Evolutionary conservation across 2,113 vertebrate species (phyloP).

Genomic region (Zosterops japonicus): DNA sequence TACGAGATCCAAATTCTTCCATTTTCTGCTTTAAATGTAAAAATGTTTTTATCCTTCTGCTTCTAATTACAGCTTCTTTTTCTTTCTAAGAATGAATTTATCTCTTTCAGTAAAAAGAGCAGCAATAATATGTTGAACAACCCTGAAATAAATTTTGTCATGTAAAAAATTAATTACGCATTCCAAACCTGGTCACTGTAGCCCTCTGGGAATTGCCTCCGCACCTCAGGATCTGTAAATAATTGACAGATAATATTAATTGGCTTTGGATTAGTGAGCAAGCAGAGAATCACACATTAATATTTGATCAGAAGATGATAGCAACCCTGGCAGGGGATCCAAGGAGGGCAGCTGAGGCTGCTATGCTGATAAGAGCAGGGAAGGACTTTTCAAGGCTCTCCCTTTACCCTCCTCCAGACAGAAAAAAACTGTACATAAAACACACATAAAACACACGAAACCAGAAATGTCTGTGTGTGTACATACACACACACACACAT

Average conservation of each 20-base stretch:
- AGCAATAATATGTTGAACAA: conserved; percentile 83
- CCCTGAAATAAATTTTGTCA: conserved; percentile 84
- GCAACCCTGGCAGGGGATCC: conserved; percentile 96
- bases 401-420: conserved; percentile 81
- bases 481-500: not conserved
- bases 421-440: conserved; percentile 66
- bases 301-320: conserved; percentile 99
- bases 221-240: conserved; percentile 99
- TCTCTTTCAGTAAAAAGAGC: conserved; percentile 80
- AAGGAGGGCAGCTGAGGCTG: conserved; percentile 96
- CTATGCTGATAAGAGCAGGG: conserved; percentile 91
- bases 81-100: conserved; percentile 78
- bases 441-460: not conserved
- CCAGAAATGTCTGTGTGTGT: not conserved
- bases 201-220: conserved; percentile 96
- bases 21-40: conserved; percentile 40
- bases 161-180: conserved; percentile 96
- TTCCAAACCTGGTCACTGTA: conserved; percentile 99
- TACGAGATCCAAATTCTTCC: conserved; percentile 29
- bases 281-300: conserved; percentile 99
- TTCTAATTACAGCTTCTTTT: conserved; percentile 76
- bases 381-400: conserved; percentile 84
- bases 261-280: conserved; percentile 99
- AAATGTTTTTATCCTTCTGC: conserved; percentile 68
- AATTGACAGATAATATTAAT: conserved; percentile 99